Base-by-base conservation (phyloP, 2,888 invertebrate species). In the Agonopterix arenella region DNA sequence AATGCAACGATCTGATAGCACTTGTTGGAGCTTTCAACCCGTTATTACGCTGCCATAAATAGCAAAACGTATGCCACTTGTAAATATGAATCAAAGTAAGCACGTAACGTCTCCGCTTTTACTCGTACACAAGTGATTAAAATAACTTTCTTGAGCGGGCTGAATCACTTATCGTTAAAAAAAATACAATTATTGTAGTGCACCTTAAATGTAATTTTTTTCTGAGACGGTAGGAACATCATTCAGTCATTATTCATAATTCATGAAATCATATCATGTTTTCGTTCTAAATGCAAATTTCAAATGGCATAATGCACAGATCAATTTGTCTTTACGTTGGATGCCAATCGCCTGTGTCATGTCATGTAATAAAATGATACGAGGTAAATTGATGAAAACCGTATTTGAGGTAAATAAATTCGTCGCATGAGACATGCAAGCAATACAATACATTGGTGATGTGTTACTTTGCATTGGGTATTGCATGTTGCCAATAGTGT, bases 211-310 rank as follows among this genome's bases (percentile, higher is more conserved):
- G 13, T 18, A 1, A 4, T 18, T 4, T 18, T 18, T 18, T 18
- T 18, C 4, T 18, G 18, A 18, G 18, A 4, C 28, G 28, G 28
- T 28, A 28, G 28, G 1, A 5, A 28, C 7, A 28, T 13, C 18
- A 2, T 1, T 1, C 2, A 16, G 2, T 18, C 40, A 40, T 40
- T 40, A 40, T n/a, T 40, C 10, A 40, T 40, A 40, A 42, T 48
- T 54, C 47, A 47, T 46, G 44, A 56, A 55, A 62, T 55, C 49
- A 54, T 64, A 61, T 60, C 52, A 46, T 51, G 54, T 54, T 62
- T 66, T 68, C 71, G 62, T 64, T 73, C 61, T 73, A 73, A 68
- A 64, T 64, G 75, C 66, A 69, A 73, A 74, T 72, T 46, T 41
- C 36, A 48, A 56, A 63, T 59, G 53, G 56, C 54, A 53, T 59